Conservation (phyloP, 2,797 vertebrate species). For the Galago senegalensis region DNA sequence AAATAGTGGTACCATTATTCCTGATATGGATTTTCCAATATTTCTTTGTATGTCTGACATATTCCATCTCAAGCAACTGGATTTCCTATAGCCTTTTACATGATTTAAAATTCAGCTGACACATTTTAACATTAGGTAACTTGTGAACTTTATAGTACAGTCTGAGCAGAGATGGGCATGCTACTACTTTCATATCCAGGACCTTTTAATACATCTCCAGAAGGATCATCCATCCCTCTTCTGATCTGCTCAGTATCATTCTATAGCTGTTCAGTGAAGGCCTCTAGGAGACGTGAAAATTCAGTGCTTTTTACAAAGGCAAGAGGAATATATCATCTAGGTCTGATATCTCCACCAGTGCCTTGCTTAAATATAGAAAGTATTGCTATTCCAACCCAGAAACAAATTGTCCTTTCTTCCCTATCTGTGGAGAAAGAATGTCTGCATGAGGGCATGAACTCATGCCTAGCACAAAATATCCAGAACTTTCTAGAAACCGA, state of each 20-base stretch:
- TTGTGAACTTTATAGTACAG: not conserved
- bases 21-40: not conserved
- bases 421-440: not conserved
- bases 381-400: not conserved
- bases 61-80: not conserved
- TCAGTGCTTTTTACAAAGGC: not conserved
- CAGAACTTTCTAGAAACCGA: not conserved
- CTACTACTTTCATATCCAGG: not conserved
- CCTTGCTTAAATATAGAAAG: not conserved
- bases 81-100: not conserved
- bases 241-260: not conserved
- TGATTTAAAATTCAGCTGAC: not conserved
- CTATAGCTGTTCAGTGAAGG: not conserved
- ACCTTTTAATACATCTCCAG: not conserved
- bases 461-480: not conserved
- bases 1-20: not conserved
- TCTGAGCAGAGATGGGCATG: not conserved
- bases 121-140: not conserved
- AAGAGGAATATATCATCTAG: not conserved
- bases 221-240: not conserved
- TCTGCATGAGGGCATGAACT: not conserved
- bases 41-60: not conserved
- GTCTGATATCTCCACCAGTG: not conserved
- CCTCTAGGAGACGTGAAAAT: not conserved
- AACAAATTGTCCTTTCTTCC: not conserved